phyloP scores from a whole-genome alignment of 2,797 vertebrate genomes.

The Sarcophilus harrisii region DNA sequence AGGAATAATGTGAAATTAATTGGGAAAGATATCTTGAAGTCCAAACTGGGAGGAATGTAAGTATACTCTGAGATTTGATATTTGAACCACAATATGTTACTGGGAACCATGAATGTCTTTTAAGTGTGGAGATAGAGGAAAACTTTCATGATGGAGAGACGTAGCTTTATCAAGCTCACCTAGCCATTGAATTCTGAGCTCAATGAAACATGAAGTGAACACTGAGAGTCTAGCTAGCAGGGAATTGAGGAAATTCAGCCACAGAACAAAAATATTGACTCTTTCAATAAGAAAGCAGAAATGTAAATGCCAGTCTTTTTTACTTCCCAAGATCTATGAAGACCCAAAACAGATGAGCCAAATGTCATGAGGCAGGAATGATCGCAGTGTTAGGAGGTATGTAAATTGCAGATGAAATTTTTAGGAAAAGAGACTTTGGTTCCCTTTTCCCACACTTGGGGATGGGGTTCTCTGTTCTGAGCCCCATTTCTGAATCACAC shows the following conservation, averaged over 20 bases:
- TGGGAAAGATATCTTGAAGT: background rate
- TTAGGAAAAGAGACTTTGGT: constrained; percentile 47
- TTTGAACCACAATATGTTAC: constrained; percentile 74
- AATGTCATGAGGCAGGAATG: constrained; percentile 71
- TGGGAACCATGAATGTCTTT: constrained; percentile 83
- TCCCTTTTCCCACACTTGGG: constrained; percentile 21
- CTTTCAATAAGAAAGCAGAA: constrained; percentile 82
- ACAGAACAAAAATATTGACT: constrained; percentile 83
- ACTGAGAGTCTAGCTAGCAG: constrained; percentile 82
- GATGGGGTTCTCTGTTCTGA: constrained; percentile 1
- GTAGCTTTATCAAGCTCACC: constrained; percentile 78
- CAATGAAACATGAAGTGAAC: constrained; percentile 80
- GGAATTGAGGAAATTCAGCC: constrained; percentile 87
- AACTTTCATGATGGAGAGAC: too few species aligned
- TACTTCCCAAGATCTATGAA: constrained; percentile 80
- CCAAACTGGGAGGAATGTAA: constrained; percentile 50
- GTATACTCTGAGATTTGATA: constrained; percentile 82
- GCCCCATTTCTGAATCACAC: constrained; percentile 39
- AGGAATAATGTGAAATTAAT: background rate
- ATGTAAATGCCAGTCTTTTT: constrained; percentile 79
- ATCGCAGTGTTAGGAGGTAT: constrained; percentile 58
- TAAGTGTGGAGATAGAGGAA: constrained; percentile 82
- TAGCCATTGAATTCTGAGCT: constrained; percentile 78
- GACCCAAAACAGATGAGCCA: constrained; percentile 68
- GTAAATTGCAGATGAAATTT: constrained; percentile 65